phyloP scores from a whole-genome alignment of 2,888 invertebrate genomes.

The Epirrita christyi region DNA sequence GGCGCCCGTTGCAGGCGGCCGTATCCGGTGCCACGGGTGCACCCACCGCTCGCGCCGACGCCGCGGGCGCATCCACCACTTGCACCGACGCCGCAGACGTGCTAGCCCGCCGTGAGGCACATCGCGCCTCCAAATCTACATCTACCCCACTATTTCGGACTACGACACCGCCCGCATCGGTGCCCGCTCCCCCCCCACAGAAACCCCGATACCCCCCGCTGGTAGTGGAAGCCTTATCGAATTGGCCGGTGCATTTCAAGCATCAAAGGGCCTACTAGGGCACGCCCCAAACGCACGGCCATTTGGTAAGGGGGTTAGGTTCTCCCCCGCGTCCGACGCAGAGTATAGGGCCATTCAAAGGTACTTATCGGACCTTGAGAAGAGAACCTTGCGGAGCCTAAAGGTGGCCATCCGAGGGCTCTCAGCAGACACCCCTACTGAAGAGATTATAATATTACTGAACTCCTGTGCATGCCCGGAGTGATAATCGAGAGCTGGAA shows the following conservation, averaged over 20 bases:
- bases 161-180: no score
- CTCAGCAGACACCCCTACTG: not conserved
- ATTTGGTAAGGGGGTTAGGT: conserved; percentile 5
- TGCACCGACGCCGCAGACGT: no score
- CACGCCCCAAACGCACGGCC: conserved; percentile 10
- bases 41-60: no score
- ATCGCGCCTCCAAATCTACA: no score
- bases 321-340: not conserved
- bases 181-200: no score
- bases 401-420: conserved; percentile 4
- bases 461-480: conserved; percentile 13
- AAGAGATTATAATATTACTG: conserved; percentile 6
- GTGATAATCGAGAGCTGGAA: no score
- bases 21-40: no score
- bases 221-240: conserved; percentile 5
- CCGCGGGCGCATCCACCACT: no score
- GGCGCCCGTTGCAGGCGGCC: no score
- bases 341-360: not conserved
- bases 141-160: no score
- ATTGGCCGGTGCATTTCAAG: conserved; percentile 12
- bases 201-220: conserved; percentile 15
- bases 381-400: not conserved
- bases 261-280: no score
- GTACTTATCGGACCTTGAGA: not conserved
- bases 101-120: no score